Conservation (phyloP, 2,888 invertebrate species). For the Drosophila buzzatii region DNA sequence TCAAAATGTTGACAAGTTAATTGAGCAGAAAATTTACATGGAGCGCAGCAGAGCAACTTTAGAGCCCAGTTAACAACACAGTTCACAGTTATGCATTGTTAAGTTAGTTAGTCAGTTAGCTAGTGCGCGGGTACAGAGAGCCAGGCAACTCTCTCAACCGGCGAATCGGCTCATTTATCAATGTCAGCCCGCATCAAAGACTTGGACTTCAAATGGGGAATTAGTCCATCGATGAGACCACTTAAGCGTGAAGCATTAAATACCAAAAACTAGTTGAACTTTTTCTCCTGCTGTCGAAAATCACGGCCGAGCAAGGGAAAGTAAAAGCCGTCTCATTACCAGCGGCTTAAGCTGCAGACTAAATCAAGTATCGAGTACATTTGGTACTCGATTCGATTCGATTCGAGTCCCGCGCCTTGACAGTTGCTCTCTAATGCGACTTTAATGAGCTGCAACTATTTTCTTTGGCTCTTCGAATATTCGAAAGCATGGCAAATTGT, state of each 20-base stretch:
- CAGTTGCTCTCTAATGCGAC: constrained; percentile 50
- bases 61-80: constrained; percentile 33
- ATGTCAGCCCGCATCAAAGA: constrained; percentile 50
- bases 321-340: constrained; percentile 37
- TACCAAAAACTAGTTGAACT: constrained; percentile 17
- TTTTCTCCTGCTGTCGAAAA: constrained; percentile 27
- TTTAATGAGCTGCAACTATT: constrained; percentile 57
- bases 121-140: constrained; percentile 1
- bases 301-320: constrained; percentile 33
- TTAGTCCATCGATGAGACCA: constrained; percentile 33
- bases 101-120: constrained; percentile 32
- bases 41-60: constrained; percentile 24
- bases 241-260: constrained; percentile 35
- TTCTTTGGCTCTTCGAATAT: constrained; percentile 26
- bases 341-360: constrained; percentile 24
- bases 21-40: constrained; percentile 75
- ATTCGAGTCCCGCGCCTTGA: constrained; percentile 22
- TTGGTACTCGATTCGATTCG: constrained; percentile 7
- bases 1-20: constrained; percentile 77
- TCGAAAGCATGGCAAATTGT: constrained; percentile 50
- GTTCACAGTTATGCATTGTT: constrained; percentile 49
- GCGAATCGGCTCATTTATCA: constrained; percentile 59
- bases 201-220: constrained; percentile 32
- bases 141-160: constrained; percentile 8
- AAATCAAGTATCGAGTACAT: constrained; percentile 25